phyloP scores from a whole-genome alignment of 2,113 vertebrate genomes.

The Microcebus lehilahytsara region DNA sequence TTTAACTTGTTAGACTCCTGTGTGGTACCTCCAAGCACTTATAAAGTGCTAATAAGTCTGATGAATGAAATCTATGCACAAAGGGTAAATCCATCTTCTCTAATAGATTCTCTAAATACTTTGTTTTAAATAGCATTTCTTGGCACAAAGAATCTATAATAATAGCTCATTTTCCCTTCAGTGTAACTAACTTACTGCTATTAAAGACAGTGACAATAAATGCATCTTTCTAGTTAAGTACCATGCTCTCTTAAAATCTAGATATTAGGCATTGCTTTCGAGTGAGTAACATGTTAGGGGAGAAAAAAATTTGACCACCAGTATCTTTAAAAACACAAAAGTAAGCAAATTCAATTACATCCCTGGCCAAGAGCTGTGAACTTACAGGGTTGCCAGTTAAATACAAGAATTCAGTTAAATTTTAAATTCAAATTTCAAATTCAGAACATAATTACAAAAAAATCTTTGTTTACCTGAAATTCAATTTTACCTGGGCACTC shows the following conservation, averaged over 20 bases:
- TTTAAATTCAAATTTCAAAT: constrained; percentile 19
- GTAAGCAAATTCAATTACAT: background rate
- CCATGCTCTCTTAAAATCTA: background rate
- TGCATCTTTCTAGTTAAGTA: constrained; percentile 50
- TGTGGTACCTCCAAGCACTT: background rate
- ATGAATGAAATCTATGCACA: background rate
- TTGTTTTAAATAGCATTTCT: constrained; percentile 52
- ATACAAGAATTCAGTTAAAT: background rate
- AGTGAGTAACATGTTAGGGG: background rate
- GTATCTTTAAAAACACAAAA: background rate
- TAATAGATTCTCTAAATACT: constrained; percentile 14
- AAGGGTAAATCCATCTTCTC: background rate
- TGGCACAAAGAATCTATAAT: constrained; percentile 32
- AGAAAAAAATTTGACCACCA: background rate
- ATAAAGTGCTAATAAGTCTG: background rate
- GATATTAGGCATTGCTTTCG: constrained; percentile 4
- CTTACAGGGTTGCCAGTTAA: background rate
- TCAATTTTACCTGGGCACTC: background rate
- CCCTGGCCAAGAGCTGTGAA: background rate
- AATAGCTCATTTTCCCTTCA: constrained; percentile 35
- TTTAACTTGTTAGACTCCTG: background rate
- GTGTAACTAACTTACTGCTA: constrained; percentile 12
- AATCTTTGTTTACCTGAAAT: constrained; percentile 2
- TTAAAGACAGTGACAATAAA: background rate
- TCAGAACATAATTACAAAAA: background rate